Evolutionary conservation across 2,888 invertebrate species (phyloP), one percentile per base, ranked within the genome.

Genomic region (Meiosimyza platycephala): DNA sequence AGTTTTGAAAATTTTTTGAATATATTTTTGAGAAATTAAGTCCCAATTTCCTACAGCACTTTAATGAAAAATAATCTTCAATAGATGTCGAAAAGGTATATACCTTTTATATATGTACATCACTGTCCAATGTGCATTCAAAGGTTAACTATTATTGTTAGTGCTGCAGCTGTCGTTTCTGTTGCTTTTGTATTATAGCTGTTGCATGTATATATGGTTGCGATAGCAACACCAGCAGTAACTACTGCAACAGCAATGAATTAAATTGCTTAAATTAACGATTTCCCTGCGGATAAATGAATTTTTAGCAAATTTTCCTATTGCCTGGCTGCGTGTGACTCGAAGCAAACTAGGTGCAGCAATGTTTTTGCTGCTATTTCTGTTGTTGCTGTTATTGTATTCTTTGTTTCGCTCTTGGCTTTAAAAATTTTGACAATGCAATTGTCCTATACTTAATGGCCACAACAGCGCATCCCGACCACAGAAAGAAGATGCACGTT

Each of bases 191-290:
- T 48, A 16, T 55, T n/a, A 12, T 48, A 28, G 55, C 55, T 59
- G 55, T 48, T 68, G 57, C 57, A 28, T 40, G 15, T 15, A 12
- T 33, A 15, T 4, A 13, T 16, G 51, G 5, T 18, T 50, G 64
- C 28, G 48, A 9, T 9, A 40, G 40, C 40, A 40, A 40, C 9
- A 40, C 6, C 9, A 40, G 9, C 40, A 40, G 9, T 2, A 40
- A 9, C 40, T 6, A 40, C 40, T 40, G 40, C 40, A 40, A 5
- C 40, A 55, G 18, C 67, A 67, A 67, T 67, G 67, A 67, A 67
- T 57, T 67, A 54, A 67, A 67, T 67, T 67, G 67, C 67, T 67
- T 67, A 54, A 67, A 67, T 67, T 67, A 67, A 57, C 55, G 67
- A 55, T 57, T 57, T 67, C 67, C 48, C 48, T 54, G 55, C 57